Conservation (phyloP, 2,888 invertebrate genomes). For the Cynaeus angustus region DNA sequence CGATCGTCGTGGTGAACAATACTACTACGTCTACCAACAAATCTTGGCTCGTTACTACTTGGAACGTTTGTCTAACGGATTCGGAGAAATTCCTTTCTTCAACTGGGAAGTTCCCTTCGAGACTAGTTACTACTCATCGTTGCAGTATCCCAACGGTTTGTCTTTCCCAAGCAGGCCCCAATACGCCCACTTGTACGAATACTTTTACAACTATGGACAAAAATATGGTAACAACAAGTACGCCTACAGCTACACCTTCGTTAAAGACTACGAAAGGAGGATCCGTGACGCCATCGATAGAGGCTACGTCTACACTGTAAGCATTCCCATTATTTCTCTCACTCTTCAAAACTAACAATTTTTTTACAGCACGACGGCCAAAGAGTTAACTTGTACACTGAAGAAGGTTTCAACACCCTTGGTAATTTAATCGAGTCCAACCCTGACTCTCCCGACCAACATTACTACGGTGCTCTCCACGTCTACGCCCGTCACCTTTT, state of each 20-base stretch:
- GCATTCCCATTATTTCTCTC: too few species aligned
- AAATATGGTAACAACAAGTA: conserved; percentile 69
- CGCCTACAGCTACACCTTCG: conserved; percentile 72
- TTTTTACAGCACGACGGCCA: conserved; percentile 58
- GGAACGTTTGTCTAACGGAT: conserved; percentile 82
- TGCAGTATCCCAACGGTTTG: conserved; percentile 79
- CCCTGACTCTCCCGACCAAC: conserved; percentile 76
- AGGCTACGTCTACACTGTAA: conserved; percentile 71
- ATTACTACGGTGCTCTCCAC: conserved; percentile 73
- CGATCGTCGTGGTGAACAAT: conserved; percentile 78
- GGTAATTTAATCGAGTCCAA: conserved; percentile 80
- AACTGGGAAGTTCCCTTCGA: conserved; percentile 73
- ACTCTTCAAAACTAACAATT: too few species aligned
- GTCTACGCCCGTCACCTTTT: conserved; percentile 76
- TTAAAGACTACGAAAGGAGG: conserved; percentile 72
- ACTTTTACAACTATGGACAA: conserved; percentile 67
- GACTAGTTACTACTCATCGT: conserved; percentile 78
- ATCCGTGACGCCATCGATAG: conserved; percentile 76
- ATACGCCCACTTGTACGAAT: conserved; percentile 73
- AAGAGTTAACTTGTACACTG: conserved; percentile 75
- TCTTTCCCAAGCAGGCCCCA: conserved; percentile 79
- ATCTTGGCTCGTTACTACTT: conserved; percentile 82
- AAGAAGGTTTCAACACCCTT: conserved; percentile 78
- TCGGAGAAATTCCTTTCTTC: conserved; percentile 78
- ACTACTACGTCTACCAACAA: conserved; percentile 80